phyloP scores from a whole-genome alignment of 35 echinoderm and acorn worm genomes.

The Acanthaster planci region DNA sequence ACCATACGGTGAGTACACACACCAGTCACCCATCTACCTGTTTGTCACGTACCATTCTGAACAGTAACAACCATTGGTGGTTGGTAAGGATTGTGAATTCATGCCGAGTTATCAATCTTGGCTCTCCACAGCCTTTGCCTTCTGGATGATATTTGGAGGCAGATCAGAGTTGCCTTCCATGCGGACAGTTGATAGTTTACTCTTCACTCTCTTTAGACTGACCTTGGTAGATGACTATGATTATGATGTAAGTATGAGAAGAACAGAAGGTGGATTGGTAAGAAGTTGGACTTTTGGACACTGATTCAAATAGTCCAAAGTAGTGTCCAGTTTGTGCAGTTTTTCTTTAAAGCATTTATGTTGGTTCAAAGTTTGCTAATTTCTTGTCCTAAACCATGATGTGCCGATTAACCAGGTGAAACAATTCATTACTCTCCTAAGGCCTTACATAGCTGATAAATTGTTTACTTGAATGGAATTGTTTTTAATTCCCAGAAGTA shows the following conservation, averaged over 20 bases:
- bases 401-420: too few relatives aligned
- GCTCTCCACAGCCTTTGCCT: conserved; percentile 71
- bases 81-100: too few relatives aligned
- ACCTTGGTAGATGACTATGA: conserved; percentile 97
- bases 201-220: conserved; percentile 84
- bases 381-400: too few relatives aligned
- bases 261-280: background rate
- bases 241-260: conserved; percentile 96
- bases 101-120: background rate
- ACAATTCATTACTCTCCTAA: background rate
- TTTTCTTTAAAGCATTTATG: too few relatives aligned
- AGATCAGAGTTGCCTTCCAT: conserved; percentile 65
- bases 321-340: background rate
- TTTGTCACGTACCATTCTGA: too few relatives aligned
- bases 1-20: conserved; percentile 78
- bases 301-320: background rate
- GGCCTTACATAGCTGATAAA: background rate
- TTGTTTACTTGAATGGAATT: background rate
- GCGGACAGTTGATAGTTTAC: conserved; percentile 68
- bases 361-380: too few relatives aligned
- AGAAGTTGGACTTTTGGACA: background rate
- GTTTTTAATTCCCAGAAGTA: background rate
- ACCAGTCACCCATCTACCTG: too few relatives aligned
- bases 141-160: conserved; percentile 93
- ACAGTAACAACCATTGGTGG: too few relatives aligned